Base-by-base conservation (phyloP, 2,888 invertebrate species). In the Drosophila ezoana region DNA sequence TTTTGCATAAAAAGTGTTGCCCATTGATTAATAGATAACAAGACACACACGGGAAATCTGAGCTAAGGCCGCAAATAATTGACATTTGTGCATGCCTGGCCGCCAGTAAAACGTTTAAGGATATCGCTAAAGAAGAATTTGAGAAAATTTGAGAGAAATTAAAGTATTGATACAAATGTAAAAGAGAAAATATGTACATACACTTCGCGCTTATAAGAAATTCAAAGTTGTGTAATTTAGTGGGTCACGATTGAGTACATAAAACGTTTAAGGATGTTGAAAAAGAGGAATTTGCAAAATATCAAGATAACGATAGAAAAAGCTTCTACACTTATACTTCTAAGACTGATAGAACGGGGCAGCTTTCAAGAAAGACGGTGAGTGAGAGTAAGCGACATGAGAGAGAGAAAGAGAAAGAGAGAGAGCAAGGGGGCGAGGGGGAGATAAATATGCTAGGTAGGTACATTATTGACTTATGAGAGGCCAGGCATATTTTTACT, bases 21-120 rank as follows among this genome's bases (percentile, higher is more conserved):
- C 9, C 13, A 20, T 0, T 9, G 14, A 20, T 20, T 4, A 18
- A 8, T n/a, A 23, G 28, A 54, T 33, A 14, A 20, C 16, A 8
- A 8, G 23, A 28, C 23, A 28, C 8, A 28, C 28, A 28, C 28
- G 28, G 8, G 8, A 28, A 28, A 28, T 8, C 28, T 8, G 28
- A 28, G 28, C 28, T 28, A 8, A 28, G 28, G 3, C 23, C 1
- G 23, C 2, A 1, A 23, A 23, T 23, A 23, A 23, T 23, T 23
- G 23, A 2, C 23, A 23, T 23, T 23, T 23, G 23, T 23, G 23
- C 23, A 23, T 16, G 40, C 13, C 6, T 5, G 11, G 53, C 28
- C 11, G 53, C 18, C 45, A 9, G 54, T 44, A 9, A 33, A 54
- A 44, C 33, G 45, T 54, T 54, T 32, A 32, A 4, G 41, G 13